Evolutionary conservation across 2,113 vertebrate genomes (phyloP).

Genomic region (Glaucomys volans): DNA sequence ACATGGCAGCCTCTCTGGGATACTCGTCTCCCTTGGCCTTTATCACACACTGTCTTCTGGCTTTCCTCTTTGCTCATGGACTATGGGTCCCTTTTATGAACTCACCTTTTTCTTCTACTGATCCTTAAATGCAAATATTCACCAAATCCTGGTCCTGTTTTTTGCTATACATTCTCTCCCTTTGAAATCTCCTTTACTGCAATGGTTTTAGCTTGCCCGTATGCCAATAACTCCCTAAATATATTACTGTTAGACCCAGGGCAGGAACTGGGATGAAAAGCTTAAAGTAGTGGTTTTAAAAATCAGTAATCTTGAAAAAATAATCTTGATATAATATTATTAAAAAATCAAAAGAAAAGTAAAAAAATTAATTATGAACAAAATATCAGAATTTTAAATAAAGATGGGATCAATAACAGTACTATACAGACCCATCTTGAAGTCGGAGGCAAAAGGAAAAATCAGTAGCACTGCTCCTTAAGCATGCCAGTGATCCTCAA

Average conservation of each 20-base stretch:
- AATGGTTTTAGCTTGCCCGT: background rate
- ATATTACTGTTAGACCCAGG: background rate
- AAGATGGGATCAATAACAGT: background rate
- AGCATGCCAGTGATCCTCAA: too few relatives aligned
- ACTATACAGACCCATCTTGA: background rate
- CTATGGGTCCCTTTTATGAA: background rate
- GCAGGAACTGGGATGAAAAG: background rate
- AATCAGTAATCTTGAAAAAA: background rate
- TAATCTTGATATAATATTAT: background rate
- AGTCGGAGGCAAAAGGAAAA: background rate
- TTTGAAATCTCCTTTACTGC: background rate
- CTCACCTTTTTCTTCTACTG: background rate
- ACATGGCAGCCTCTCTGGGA: background rate
- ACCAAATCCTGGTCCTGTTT: background rate
- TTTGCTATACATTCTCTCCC: background rate
- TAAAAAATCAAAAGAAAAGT: background rate
- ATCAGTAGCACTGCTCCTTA: background rate
- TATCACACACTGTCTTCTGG: background rate
- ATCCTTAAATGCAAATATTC: background rate
- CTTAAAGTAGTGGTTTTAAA: background rate
- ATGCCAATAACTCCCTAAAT: background rate
- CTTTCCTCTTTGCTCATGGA: background rate
- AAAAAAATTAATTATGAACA: background rate
- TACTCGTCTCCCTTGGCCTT: background rate
- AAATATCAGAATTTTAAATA: conserved; percentile 8